Conservation (phyloP, 2,113 vertebrate genomes). For the Percopsis transmontana region DNA sequence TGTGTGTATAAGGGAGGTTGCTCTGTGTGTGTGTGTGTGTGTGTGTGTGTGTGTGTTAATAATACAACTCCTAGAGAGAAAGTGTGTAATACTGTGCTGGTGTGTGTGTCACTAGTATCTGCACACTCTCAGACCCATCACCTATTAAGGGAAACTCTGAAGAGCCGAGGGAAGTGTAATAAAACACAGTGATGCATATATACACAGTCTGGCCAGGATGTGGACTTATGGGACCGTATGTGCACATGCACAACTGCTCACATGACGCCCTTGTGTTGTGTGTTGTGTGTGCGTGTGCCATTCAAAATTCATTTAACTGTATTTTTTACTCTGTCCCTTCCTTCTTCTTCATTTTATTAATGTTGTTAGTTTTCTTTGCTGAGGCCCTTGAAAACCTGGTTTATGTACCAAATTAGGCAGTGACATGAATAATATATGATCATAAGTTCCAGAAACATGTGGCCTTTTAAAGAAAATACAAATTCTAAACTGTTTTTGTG, state of each 20-base stretch:
- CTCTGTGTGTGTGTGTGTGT: no score
- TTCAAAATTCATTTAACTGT: neutral
- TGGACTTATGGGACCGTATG: neutral
- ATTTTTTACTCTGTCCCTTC: no score
- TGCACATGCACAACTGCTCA: neutral
- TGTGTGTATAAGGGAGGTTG: neutral
- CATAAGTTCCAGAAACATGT: no score
- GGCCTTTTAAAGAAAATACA: no score
- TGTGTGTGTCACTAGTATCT: neutral
- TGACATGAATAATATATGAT: no score
- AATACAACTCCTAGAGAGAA: no score
- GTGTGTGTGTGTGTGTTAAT: neutral
- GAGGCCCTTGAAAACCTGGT: no score
- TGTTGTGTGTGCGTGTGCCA: neutral
- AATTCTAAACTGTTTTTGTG: no score
- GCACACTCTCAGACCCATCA: constrained; percentile 11
- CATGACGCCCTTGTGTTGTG: neutral
- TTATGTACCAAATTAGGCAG: no score
- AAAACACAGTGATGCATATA: constrained; percentile 49
- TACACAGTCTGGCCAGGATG: constrained; percentile 18
- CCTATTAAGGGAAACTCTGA: constrained; percentile 36
- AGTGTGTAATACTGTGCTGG: neutral
- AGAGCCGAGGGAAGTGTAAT: constrained; percentile 28
- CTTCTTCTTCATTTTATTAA: no score
- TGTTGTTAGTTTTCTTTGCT: no score